Evolutionary conservation across 2,888 invertebrate genomes (phyloP).

Genomic region (Trilocha varians): DNA sequence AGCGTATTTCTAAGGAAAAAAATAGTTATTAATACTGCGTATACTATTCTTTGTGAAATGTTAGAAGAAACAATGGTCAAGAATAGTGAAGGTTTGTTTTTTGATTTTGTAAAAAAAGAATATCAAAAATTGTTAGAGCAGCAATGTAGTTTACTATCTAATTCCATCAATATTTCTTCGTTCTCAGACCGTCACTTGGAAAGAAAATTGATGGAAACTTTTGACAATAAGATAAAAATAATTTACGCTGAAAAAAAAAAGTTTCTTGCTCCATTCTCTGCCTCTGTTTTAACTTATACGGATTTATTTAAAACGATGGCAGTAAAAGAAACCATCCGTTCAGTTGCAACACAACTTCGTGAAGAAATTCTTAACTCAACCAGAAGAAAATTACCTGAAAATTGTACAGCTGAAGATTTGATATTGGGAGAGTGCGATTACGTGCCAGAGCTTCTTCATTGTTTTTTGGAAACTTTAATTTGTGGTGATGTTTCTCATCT

Average conservation of each 20-base stretch:
- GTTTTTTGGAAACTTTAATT: conserved; percentile 8
- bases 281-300: conserved; percentile 12
- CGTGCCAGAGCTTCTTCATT: conserved; percentile 6
- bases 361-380: conserved; percentile 15
- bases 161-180: conserved; percentile 17
- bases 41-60: conserved; percentile 17
- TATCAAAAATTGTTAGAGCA: conserved; percentile 17
- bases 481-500: conserved; percentile 8
- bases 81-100: conserved; percentile 22
- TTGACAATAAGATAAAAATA: conserved; percentile 15
- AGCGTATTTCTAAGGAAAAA: too few species aligned
- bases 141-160: conserved; percentile 16
- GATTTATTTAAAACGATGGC: conserved; percentile 20
- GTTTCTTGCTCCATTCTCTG: conserved; percentile 22
- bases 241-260: conserved; percentile 20
- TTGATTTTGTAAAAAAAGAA: conserved; percentile 19
- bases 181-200: conserved; percentile 15
- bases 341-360: conserved; percentile 19
- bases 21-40: too few species aligned
- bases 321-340: conserved; percentile 19
- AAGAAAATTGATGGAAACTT: conserved; percentile 19
- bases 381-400: not conserved
- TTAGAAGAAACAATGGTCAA: conserved; percentile 17
- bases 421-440: conserved; percentile 8
- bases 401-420: conserved; percentile 6